phyloP scores from a whole-genome alignment of 1,140 invertebrate genomes.

The Zaprionus lachaisei region DNA sequence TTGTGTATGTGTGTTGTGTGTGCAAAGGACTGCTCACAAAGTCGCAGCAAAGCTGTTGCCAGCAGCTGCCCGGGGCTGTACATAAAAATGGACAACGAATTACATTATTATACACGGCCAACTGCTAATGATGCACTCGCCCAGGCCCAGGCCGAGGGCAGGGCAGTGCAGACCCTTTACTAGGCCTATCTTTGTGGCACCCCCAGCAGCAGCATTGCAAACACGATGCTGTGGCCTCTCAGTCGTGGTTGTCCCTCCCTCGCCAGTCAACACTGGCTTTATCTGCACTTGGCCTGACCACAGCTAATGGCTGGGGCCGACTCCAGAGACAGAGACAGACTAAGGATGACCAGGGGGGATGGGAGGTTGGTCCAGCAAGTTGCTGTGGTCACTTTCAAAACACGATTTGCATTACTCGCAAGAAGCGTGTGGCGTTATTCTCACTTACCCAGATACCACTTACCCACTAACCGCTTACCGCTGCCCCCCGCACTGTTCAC shows the following conservation, averaged over 20 bases:
- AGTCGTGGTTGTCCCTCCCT: neutral
- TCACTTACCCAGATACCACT: neutral
- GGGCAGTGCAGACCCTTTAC: neutral
- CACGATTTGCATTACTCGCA: constrained; percentile 28
- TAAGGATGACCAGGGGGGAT: neutral
- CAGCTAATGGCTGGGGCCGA: constrained; percentile 32
- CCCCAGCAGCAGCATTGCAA: constrained; percentile 10
- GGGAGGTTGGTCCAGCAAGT: neutral
- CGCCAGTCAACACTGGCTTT: neutral
- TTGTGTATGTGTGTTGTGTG: neutral
- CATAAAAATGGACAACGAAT: constrained; percentile 25
- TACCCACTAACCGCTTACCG: neutral
- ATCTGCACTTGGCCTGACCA: constrained; percentile 16
- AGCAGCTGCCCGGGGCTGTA: constrained; percentile 6
- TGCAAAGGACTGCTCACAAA: neutral
- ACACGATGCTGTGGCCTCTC: constrained; percentile 11
- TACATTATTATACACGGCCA: constrained; percentile 48
- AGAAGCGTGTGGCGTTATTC: constrained; percentile 12
- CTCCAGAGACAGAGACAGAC: neutral
- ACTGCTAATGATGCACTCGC: constrained; percentile 50
- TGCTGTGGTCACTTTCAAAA: constrained; percentile 28
- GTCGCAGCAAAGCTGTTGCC: constrained; percentile 3
- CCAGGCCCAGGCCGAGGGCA: neutral
- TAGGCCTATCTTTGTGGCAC: constrained; percentile 19
- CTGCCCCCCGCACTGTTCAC: neutral